Conservation (phyloP, 2,797 vertebrate genomes). For the Rousettus madagascariensis region DNA sequence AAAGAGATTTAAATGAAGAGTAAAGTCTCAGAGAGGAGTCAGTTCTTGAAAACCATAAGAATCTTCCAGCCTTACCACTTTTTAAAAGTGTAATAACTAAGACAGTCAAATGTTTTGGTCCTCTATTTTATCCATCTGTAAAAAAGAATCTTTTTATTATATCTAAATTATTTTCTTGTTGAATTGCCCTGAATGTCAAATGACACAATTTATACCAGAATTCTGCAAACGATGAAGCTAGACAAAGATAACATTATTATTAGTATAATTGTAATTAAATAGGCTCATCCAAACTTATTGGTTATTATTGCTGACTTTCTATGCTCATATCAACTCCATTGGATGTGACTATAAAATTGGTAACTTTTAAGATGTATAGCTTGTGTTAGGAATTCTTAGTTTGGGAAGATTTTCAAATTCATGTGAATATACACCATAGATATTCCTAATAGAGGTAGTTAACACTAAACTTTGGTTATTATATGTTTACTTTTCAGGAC, state of each 20-base stretch:
- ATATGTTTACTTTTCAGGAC: slow-evolving; percentile 26
- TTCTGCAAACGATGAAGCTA: not conserved
- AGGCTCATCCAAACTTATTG: not conserved
- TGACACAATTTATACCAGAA: not conserved
- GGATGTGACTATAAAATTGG: not conserved
- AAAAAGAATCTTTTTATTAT: not conserved
- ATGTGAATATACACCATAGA: not conserved
- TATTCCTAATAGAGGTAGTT: not conserved
- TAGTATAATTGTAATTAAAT: not conserved
- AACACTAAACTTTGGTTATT: not conserved
- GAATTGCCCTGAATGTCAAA: not conserved
- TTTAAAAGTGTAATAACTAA: not conserved
- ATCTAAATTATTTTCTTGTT: slow-evolving; percentile 1
- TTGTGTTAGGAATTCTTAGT: not conserved
- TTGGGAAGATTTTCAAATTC: not conserved
- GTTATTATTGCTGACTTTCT: not conserved
- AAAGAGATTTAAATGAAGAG: not conserved
- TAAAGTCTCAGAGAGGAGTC: not conserved
- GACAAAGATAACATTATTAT: not conserved
- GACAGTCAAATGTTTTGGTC: not conserved
- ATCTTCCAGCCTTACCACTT: not conserved
- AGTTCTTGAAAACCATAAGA: not conserved
- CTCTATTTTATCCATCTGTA: not conserved
- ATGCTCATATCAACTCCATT: not conserved
- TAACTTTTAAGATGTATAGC: not conserved